These are phyloP conservation scores for Macrostomum lignano DNA, from an alignment of 1,140 invertebrate genomes.

Conservation along the genomic window DNA sequence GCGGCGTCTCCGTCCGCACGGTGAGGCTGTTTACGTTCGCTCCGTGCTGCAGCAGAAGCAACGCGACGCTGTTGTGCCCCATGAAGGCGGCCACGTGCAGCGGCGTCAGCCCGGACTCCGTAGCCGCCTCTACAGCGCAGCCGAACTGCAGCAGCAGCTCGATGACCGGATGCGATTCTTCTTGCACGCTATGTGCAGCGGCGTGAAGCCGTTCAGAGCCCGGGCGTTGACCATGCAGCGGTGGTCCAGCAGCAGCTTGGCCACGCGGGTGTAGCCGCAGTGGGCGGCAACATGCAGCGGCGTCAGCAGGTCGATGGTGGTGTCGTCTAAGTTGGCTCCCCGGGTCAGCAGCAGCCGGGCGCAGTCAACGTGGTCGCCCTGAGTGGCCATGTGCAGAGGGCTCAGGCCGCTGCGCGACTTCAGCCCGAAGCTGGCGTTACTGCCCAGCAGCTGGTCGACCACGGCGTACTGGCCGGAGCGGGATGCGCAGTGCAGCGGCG, in stretches of 20 bases:
- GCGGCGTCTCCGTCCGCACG: constrained; percentile 77
- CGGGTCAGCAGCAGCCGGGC: constrained; percentile 80
- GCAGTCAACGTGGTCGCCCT: constrained; percentile 89
- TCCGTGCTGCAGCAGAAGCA: constrained; percentile 14
- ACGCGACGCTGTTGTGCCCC: constrained; percentile 18
- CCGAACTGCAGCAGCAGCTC: constrained; percentile 63
- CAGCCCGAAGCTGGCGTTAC: constrained; percentile 29
- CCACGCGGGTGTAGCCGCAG: constrained; percentile 63
- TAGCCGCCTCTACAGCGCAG: constrained; percentile 57
- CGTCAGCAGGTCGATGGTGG: constrained; percentile 91
- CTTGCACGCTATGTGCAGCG: constrained; percentile 59
- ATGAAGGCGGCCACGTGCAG: constrained; percentile 9
- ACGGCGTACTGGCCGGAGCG: constrained; percentile 85
- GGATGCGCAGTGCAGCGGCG: constrained; percentile 57
- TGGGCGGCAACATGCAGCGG: constrained; percentile 82
- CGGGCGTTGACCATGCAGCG: constrained; percentile 68
- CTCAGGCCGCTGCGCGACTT: constrained; percentile 55
- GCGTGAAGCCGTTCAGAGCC: constrained; percentile 75
- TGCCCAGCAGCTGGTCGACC: constrained; percentile 67
- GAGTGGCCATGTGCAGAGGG: constrained; percentile 52
- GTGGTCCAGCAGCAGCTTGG: constrained; percentile 75
- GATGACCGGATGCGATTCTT: constrained; percentile 34
- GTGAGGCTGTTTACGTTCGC: constrained; percentile 43
- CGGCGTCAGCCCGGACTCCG: constrained; percentile 26
- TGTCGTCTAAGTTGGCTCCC: constrained; percentile 84